These are phyloP conservation scores for Pocillopora damicornis DNA, from an alignment of 64 coral and sea anemone species.

Conservation along the genomic window DNA sequence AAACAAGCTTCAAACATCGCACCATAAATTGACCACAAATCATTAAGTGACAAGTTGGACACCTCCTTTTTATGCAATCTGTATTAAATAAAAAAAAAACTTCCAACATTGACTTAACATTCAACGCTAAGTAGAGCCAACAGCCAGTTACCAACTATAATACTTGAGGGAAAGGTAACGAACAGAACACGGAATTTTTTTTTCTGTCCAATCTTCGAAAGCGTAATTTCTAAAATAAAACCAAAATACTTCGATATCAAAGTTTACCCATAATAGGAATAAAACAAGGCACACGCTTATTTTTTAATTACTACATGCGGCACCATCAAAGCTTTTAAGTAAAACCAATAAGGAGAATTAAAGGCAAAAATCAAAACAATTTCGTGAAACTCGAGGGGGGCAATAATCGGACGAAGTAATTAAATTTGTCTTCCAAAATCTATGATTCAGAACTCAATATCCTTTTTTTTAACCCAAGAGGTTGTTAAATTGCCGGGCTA, in stretches of 20 bases:
- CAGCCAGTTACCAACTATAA: background rate
- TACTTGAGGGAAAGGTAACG: background rate
- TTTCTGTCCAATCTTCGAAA: background rate
- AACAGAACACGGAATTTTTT: background rate
- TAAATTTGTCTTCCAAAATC: constrained; percentile 6
- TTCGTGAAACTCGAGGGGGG: constrained; percentile 12
- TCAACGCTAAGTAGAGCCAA: background rate
- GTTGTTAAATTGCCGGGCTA: background rate
- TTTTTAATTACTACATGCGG: constrained; percentile 13
- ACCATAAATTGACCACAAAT: background rate
- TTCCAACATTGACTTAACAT: background rate
- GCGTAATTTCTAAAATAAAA: background rate
- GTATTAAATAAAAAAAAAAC: background rate
- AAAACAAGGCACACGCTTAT: background rate
- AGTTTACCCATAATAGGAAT: background rate
- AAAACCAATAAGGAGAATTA: background rate
- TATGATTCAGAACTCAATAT: background rate
- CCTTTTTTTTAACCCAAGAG: background rate
- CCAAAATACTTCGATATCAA: background rate
- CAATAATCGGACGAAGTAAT: constrained; percentile 23
- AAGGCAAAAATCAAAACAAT: background rate
- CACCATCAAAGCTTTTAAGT: background rate
- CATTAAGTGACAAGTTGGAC: background rate
- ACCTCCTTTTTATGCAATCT: background rate
- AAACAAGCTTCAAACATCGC: background rate